Percentiles rank a stretch among this genome's conserved stretches.
These are phyloP conservation scores for Allacma fusca DNA, from an alignment of 2,888 invertebrate genomes.

Conservation along the genomic window DNA sequence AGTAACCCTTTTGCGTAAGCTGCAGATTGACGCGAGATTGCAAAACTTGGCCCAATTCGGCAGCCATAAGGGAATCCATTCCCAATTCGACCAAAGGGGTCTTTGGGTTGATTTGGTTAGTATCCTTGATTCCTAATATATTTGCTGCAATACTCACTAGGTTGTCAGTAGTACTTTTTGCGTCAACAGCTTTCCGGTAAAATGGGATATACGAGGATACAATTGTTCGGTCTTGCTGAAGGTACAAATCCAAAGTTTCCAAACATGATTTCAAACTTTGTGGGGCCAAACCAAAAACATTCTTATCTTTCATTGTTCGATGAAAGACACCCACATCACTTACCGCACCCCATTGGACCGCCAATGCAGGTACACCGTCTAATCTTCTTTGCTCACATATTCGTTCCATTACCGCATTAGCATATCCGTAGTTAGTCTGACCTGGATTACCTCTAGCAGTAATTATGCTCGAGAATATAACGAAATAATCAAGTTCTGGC, in stretches of 20 bases:
- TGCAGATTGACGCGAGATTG: slow-evolving; percentile 89
- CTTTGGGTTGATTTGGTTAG: slow-evolving; percentile 74
- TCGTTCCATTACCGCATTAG: slow-evolving; percentile 70
- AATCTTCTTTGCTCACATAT: slow-evolving; percentile 66
- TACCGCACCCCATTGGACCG: no score
- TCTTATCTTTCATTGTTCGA: slow-evolving; percentile 68
- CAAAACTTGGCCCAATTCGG: slow-evolving; percentile 91
- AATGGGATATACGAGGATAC: slow-evolving; percentile 88
- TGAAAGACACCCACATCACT: slow-evolving; percentile 70
- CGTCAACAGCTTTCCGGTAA: slow-evolving; percentile 71
- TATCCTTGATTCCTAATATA: slow-evolving; percentile 81
- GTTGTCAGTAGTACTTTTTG: slow-evolving; percentile 35
- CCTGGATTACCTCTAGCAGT: no score
- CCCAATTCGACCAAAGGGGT: slow-evolving; percentile 85
- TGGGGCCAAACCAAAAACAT: slow-evolving; percentile 79
- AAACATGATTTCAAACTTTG: slow-evolving; percentile 86
- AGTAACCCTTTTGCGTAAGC: slow-evolving; percentile 84
- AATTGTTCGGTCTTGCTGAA: slow-evolving; percentile 73
- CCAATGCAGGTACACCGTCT: slow-evolving; percentile 67
- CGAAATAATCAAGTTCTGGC: slow-evolving; percentile 65
- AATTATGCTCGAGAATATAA: no score
- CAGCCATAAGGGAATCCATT: slow-evolving; percentile 97
- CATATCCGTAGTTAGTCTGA: slow-evolving; percentile 72
- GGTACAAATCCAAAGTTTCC: slow-evolving; percentile 72
- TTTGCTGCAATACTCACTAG: slow-evolving; percentile 75